A percentile compares a stretch with the other conserved stretches of the same genome.
These are phyloP conservation scores for Callyntrura sp. DNA, from an alignment of 2,888 invertebrate genomes.

Conservation along the genomic window DNA sequence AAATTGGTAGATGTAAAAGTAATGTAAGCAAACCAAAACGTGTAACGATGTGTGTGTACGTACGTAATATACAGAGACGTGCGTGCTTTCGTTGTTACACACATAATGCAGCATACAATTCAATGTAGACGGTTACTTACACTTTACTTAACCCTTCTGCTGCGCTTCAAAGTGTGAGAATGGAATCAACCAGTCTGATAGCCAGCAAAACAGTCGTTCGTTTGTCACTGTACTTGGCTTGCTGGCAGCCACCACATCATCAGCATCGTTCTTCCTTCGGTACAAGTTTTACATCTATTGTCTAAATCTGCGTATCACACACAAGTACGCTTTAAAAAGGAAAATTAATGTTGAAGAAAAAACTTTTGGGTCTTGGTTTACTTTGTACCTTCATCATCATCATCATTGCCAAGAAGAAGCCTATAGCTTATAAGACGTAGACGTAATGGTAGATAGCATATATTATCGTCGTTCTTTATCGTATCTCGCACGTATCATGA, in stretches of 20 bases:
- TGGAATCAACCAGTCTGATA: conserved; percentile 27
- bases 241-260: neutral
- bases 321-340: neutral
- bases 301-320: neutral
- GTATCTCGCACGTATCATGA: conserved; percentile 12
- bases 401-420: neutral
- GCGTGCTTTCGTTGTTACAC: too few relatives aligned
- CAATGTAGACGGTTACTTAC: neutral
- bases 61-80: too few relatives aligned
- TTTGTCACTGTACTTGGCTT: neutral
- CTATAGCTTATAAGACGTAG: neutral
- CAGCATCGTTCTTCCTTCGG: neutral
- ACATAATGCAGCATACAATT: neutral
- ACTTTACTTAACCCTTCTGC: conserved; percentile 27
- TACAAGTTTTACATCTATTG: neutral
- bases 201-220: conserved; percentile 5
- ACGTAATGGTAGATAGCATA: neutral
- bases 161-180: conserved; percentile 12
- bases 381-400: too few relatives aligned
- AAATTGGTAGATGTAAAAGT: too few relatives aligned
- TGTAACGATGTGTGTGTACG: too few relatives aligned
- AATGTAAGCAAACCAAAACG: too few relatives aligned
- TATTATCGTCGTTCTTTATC: conserved; percentile 20
- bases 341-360: neutral
- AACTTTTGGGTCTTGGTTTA: neutral